Evolutionary conservation across 2,113 vertebrate genomes (phyloP).

Genomic region (Ardeotis arabs): DNA sequence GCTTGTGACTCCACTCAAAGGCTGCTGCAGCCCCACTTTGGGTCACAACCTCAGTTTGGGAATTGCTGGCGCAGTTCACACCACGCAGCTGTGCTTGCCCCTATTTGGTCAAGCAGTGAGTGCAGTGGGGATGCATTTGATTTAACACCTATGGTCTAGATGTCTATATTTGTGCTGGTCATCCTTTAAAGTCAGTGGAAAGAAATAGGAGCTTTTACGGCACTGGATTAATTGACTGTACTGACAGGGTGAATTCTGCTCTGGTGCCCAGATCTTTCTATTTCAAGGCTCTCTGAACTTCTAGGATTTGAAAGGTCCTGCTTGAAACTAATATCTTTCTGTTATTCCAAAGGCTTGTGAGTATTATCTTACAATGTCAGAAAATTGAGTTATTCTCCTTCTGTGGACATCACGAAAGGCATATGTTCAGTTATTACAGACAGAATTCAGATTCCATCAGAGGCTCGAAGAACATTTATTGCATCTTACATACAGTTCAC

Average conservation of each 20-base stretch:
- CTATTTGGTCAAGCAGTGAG: not conserved
- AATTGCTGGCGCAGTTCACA: fast-evolving
- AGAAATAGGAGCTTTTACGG: not conserved
- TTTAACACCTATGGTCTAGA: not conserved
- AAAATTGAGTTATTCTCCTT: not conserved
- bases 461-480: not conserved
- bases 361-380: not conserved
- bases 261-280: not conserved
- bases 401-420: not conserved
- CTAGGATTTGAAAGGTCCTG: not conserved
- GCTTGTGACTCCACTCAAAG: not conserved
- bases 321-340: not conserved
- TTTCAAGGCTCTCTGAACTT: not conserved
- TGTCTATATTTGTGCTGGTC: not conserved
- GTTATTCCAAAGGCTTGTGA: not conserved
- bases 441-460: not conserved
- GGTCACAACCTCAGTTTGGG: not conserved
- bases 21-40: fast-evolving
- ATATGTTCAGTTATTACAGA: not conserved
- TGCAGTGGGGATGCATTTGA: not conserved
- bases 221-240: not conserved
- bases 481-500: not conserved
- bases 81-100: fast-evolving
- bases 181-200: not conserved
- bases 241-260: not conserved